Evolutionary conservation across 1,140 invertebrate species (phyloP).

Genomic region (Zaprionus nigranus): DNA sequence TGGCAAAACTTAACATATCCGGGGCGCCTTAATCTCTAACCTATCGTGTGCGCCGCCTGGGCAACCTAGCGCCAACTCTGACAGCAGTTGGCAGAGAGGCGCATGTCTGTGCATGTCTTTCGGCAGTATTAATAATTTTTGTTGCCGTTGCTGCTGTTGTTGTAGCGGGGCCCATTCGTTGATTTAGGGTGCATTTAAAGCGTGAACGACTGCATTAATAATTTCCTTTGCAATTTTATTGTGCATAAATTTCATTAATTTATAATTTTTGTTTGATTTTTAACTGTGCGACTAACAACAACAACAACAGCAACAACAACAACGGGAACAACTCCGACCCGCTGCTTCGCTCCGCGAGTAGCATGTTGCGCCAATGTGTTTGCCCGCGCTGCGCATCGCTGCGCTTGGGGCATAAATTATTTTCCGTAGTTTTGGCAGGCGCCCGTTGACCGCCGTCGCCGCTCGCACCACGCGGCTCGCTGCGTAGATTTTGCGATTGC

Average conservation of each 20-base stretch:
- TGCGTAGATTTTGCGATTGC: constrained; percentile 76
- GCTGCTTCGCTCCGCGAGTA: constrained; percentile 55
- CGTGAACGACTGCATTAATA: constrained; percentile 84
- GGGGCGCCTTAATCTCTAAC: constrained; percentile 55
- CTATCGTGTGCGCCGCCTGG: constrained; percentile 22
- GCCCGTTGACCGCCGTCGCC: constrained; percentile 71
- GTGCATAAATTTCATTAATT: constrained; percentile 85
- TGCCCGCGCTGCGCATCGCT: constrained; percentile 57
- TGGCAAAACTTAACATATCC: constrained; percentile 71
- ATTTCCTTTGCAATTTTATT: constrained; percentile 84
- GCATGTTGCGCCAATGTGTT: constrained; percentile 81
- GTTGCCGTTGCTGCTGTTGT: constrained; percentile 16
- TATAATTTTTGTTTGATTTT: constrained; percentile 83
- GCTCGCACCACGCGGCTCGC: constrained; percentile 11
- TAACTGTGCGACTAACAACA: constrained; percentile 51
- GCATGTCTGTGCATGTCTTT: constrained; percentile 56
- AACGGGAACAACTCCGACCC: constrained; percentile 38
- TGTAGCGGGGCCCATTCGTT: constrained; percentile 56
- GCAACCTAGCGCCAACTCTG: constrained; percentile 29
- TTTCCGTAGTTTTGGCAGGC: constrained; percentile 82
- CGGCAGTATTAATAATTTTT: constrained; percentile 78
- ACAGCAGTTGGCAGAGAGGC: background rate
- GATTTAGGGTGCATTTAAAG: constrained; percentile 84
- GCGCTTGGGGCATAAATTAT: constrained; percentile 83
- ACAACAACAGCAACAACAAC: background rate